phyloP scores from a whole-genome alignment of 2,888 invertebrate species.

The Xestia ashworthii region DNA sequence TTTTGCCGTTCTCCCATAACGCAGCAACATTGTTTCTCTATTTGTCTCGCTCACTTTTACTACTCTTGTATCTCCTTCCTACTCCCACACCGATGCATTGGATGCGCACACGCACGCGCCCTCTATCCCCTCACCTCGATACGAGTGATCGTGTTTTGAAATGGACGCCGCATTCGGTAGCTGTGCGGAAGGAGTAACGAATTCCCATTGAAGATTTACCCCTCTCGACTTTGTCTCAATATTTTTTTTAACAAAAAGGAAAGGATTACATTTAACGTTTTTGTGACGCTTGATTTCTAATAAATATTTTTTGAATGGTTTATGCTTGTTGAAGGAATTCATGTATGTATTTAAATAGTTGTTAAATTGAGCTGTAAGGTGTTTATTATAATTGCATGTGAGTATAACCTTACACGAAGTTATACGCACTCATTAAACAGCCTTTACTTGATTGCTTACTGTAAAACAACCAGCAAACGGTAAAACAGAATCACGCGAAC shows the following conservation, averaged over 20 bases:
- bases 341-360: slow-evolving; percentile 29
- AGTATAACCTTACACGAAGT: slow-evolving; percentile 62
- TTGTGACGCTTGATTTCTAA: slow-evolving; percentile 8
- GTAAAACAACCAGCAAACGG: slow-evolving; percentile 76
- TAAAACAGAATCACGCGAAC: slow-evolving; percentile 74
- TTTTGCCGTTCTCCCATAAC: slow-evolving; percentile 86
- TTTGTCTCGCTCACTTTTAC: slow-evolving; percentile 77
- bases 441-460: slow-evolving; percentile 74
- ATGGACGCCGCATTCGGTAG: slow-evolving; percentile 87
- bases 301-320: slow-evolving; percentile 12
- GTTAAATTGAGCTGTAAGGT: slow-evolving; percentile 55
- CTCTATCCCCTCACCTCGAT: slow-evolving; percentile 86
- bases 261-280: slow-evolving; percentile 18
- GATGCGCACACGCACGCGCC: slow-evolving; percentile 88
- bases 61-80: slow-evolving; percentile 69
- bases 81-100: slow-evolving; percentile 79
- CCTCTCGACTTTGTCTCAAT: slow-evolving; percentile 54
- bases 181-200: slow-evolving; percentile 82
- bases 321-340: slow-evolving; percentile 16
- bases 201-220: slow-evolving; percentile 83
- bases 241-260: slow-evolving; percentile 35
- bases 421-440: slow-evolving; percentile 71
- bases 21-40: slow-evolving; percentile 84
- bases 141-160: slow-evolving; percentile 86
- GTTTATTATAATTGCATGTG: slow-evolving; percentile 57